These are phyloP conservation scores for Phalacrocorax pelagicus DNA, from an alignment of 2,113 vertebrate species.

Conservation along the genomic window DNA sequence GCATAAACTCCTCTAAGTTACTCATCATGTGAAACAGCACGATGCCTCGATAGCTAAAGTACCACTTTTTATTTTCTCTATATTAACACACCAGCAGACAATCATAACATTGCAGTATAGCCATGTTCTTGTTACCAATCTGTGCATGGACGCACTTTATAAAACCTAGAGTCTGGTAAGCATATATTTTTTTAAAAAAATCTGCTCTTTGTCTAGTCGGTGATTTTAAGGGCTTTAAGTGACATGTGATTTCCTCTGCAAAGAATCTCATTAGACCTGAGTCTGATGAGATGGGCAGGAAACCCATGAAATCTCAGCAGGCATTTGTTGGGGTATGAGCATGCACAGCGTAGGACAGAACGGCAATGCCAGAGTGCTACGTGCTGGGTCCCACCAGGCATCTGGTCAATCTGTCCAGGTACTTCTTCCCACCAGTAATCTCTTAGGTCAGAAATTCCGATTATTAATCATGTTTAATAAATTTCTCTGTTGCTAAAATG, in stretches of 20 bases:
- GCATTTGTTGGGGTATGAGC: neutral
- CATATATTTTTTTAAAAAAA: too few species aligned
- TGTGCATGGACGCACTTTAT: fast-evolving
- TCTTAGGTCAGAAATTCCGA: neutral
- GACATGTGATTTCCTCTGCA: neutral
- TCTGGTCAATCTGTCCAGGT: neutral
- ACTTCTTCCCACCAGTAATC: neutral
- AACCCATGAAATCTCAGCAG: neutral
- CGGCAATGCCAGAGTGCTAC: neutral
- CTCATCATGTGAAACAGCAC: neutral
- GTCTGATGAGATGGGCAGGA: neutral
- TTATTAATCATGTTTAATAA: neutral
- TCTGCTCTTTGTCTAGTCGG: neutral
- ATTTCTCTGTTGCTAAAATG: neutral
- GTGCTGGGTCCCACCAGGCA: neutral
- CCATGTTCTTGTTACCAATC: fast-evolving
- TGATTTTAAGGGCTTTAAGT: neutral
- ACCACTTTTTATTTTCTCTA: neutral
- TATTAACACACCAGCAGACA: neutral
- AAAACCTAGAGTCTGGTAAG: neutral
- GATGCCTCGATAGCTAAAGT: neutral
- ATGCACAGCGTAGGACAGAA: neutral
- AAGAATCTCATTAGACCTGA: neutral
- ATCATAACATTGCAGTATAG: neutral
- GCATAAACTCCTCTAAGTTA: neutral